Evolutionary conservation across 1,140 invertebrate genomes (phyloP).

Genomic region (Aphaenogaster rudis): DNA sequence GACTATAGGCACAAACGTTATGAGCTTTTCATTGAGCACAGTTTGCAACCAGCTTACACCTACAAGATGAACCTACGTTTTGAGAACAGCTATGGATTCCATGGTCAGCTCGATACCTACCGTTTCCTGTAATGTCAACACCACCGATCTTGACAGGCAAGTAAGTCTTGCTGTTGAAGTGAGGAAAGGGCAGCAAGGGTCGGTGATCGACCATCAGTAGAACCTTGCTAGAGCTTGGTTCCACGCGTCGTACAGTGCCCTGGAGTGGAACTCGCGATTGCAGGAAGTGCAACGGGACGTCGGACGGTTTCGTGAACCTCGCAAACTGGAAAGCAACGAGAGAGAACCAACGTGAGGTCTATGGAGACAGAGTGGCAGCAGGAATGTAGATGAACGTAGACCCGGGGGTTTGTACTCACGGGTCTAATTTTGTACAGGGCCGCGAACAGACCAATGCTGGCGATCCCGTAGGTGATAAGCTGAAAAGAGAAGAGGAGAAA

Average conservation of each 20-base stretch:
- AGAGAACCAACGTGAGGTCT: not conserved
- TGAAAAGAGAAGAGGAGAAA: conserved; percentile 72
- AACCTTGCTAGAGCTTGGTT: conserved; percentile 82
- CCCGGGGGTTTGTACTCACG: conserved; percentile 80
- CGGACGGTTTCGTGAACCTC: conserved; percentile 85
- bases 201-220: conserved; percentile 87
- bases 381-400: conserved; percentile 3
- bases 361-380: not conserved
- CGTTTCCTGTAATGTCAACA: conserved; percentile 85
- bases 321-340: conserved; percentile 82
- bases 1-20: conserved; percentile 85
- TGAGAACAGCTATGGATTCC: conserved; percentile 13
- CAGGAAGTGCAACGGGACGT: conserved; percentile 87
- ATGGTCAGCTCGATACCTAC: conserved; percentile 70
- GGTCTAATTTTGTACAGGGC: conserved; percentile 87
- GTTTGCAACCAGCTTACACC: conserved; percentile 87
- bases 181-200: conserved; percentile 85
- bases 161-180: conserved; percentile 77
- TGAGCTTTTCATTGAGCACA: conserved; percentile 82
- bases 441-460: conserved; percentile 84
- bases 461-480: conserved; percentile 87
- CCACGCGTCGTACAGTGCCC: conserved; percentile 85
- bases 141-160: conserved; percentile 87
- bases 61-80: conserved; percentile 65
- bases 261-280: conserved; percentile 82